These are phyloP conservation scores for Protobothrops flavoviridis DNA, from an alignment of 2,113 vertebrate genomes.

Conservation along the genomic window DNA sequence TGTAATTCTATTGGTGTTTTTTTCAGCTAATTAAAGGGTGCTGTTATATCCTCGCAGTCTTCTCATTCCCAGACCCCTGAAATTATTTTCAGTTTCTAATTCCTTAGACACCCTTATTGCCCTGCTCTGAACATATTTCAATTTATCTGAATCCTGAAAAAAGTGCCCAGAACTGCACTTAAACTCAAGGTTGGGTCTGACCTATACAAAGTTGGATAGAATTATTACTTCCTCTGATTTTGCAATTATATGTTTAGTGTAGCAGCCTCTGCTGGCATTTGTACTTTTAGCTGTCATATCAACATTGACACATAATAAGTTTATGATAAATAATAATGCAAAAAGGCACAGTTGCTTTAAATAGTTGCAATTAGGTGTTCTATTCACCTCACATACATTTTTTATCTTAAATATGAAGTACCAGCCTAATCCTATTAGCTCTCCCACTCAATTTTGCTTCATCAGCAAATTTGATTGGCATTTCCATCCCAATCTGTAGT, in stretches of 20 bases:
- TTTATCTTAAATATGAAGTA: background rate
- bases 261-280: background rate
- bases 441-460: background rate
- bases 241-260: background rate
- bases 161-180: background rate
- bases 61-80: background rate
- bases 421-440: background rate
- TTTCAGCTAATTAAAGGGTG: background rate
- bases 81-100: background rate
- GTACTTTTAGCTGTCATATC: background rate
- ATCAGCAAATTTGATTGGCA: background rate
- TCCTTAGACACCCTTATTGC: background rate
- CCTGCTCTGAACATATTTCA: background rate
- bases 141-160: background rate
- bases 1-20: background rate
- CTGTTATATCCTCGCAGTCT: background rate
- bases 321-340: background rate
- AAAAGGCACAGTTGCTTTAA: background rate
- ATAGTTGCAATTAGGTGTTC: background rate
- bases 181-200: background rate
- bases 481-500: background rate
- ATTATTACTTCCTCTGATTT: background rate
- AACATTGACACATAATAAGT: background rate
- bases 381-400: background rate
- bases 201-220: background rate